Evolutionary conservation across 2,888 invertebrate species (phyloP), one percentile per base, ranked within the genome.

Genomic region (Toxonevra muliebris): DNA sequence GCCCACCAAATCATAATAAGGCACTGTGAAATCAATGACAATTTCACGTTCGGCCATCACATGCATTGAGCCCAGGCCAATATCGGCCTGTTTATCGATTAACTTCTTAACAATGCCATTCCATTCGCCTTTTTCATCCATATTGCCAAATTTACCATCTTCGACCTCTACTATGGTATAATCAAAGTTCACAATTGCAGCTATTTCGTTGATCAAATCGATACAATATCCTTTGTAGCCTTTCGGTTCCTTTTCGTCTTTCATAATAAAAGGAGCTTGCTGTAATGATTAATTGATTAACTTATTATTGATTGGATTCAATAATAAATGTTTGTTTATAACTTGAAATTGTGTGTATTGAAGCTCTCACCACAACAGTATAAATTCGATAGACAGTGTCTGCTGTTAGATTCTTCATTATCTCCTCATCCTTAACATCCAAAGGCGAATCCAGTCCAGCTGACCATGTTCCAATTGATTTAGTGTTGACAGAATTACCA

Each of bases 41-140:
- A 95, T 95, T 86, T 97, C 97, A 48, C 98, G 87, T 77, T 98
- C 98, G 0, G 98, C 97, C 96, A 97, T 98, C 0, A 98, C 97
- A 0, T 97, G 96, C 81, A 98, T 88, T 0, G 97, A 94, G 1
- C 96, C 95, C 10, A 98, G 85, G 0, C 95, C 97, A 74, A 98
- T 96, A 81, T 98, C 98, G 0, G 97, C 98, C 76, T 90, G 89
- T 87, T 95, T 93, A 77, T 93, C 92, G 65, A 92, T 90, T 20
- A 95, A 85, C 79, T 93, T 94, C 79, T 90, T 91, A 20, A 96
- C 91, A 85, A 95, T 90, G 1, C 93, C 93, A 82, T 93, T 92
- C 95, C 95, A 95, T 75, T 92, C 91, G 1, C 91, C 91, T 68
- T 93, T 90, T 52, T 93, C 93, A 76, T 94, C 93, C 93, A 98